Conservation (phyloP, 2,113 vertebrate genomes). For the Heptranchias perlo region DNA sequence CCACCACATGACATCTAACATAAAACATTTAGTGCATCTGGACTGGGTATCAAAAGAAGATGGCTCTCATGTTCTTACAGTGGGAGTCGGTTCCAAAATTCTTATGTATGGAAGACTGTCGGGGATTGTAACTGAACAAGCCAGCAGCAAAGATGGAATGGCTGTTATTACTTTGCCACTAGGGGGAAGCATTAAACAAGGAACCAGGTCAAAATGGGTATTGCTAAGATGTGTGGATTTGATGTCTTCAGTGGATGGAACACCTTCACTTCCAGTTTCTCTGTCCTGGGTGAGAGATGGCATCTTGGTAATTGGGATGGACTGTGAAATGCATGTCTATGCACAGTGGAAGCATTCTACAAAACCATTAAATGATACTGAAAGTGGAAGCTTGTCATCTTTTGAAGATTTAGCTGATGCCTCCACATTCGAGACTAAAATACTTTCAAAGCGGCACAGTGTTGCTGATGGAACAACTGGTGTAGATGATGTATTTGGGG, state of each 20-base stretch:
- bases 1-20: conserved; percentile 72
- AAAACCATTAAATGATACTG: conserved; percentile 66
- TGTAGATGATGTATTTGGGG: conserved; percentile 79
- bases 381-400: conserved; percentile 57
- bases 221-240: conserved; percentile 84
- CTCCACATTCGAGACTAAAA: conserved; percentile 58
- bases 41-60: conserved; percentile 99
- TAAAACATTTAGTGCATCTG: conserved; percentile 94
- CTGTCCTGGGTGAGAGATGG: conserved; percentile 96
- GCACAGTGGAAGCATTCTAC: conserved; percentile 90
- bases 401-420: conserved; percentile 59
- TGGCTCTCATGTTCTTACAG: conserved; percentile 92
- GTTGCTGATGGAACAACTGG: conserved; percentile 71
- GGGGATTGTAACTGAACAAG: conserved; percentile 85
- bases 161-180: conserved; percentile 92
- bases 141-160: conserved; percentile 81
- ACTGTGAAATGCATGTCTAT: conserved; percentile 98
- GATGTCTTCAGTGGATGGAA: conserved; percentile 89
- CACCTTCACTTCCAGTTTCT: conserved; percentile 88
- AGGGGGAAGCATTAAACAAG: conserved; percentile 96
- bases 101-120: conserved; percentile 97
- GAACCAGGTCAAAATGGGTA: conserved; percentile 89
- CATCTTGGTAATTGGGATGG: conserved; percentile 95
- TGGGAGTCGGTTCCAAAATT: conserved; percentile 92
- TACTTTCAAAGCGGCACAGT: conserved; percentile 68